phyloP scores from a whole-genome alignment of 2,888 invertebrate genomes.

The Uloborus plumipes region DNA sequence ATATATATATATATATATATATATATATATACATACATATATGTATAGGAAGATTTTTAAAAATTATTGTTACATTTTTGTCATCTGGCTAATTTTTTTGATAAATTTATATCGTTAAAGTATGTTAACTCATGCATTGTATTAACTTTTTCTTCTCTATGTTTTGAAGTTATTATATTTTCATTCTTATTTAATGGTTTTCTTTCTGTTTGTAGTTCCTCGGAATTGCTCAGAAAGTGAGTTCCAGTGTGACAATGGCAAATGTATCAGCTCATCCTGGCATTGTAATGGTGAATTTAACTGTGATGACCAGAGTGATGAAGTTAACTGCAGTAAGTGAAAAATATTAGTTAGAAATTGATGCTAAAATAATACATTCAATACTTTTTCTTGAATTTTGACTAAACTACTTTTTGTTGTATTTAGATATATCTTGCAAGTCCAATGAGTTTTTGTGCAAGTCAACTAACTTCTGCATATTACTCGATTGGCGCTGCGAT shows the following conservation, averaged over 20 bases:
- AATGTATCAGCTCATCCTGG: conserved; percentile 79
- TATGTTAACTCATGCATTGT: neutral
- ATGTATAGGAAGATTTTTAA: too few relatives aligned
- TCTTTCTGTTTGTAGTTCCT: conserved; percentile 60
- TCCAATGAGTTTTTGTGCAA: conserved; percentile 78
- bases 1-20: too few relatives aligned
- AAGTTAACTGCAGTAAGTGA: conserved; percentile 71
- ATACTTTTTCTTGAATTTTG: too few relatives aligned
- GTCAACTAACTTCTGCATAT: conserved; percentile 78
- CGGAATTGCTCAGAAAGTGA: conserved; percentile 68
- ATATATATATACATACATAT: too few relatives aligned
- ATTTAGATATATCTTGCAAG: conserved; percentile 54
- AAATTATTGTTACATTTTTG: too few relatives aligned
- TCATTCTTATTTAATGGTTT: neutral
- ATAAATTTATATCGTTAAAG: neutral
- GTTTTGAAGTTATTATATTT: too few relatives aligned
- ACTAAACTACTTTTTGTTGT: neutral
- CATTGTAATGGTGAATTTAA: conserved; percentile 81
- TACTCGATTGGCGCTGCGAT: conserved; percentile 79
- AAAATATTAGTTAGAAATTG: neutral
- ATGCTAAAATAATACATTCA: too few relatives aligned
- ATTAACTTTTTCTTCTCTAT: neutral
- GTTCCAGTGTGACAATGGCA: conserved; percentile 71
- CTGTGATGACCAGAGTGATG: conserved; percentile 81
- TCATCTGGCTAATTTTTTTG: too few relatives aligned